These are phyloP conservation scores for Okapia johnstoni DNA, from an alignment of 2,113 vertebrate species.

Conservation along the genomic window DNA sequence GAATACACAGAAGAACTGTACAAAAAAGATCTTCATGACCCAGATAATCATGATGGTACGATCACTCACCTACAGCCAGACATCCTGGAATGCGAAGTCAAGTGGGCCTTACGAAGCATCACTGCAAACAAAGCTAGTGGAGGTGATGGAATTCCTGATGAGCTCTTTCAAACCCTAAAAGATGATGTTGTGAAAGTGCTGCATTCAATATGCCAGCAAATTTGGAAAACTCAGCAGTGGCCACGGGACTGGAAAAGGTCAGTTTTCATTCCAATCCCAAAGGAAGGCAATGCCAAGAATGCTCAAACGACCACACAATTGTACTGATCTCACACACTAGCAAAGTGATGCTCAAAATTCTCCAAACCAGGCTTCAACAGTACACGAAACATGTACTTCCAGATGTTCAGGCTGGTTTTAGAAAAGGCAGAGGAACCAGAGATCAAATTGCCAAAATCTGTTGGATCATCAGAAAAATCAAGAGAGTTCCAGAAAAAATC, in stretches of 20 bases:
- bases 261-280: background rate
- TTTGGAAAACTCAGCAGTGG: background rate
- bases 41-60: no score
- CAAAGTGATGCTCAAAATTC: background rate
- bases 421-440: background rate
- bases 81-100: no score
- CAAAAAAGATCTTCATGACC: no score
- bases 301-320: background rate
- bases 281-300: background rate
- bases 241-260: background rate
- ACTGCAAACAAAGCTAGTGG: background rate
- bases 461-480: background rate
- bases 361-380: background rate
- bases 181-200: background rate
- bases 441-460: background rate
- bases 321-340: background rate
- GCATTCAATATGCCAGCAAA: background rate
- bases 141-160: background rate
- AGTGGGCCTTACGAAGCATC: background rate
- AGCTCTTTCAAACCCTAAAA: background rate
- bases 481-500: background rate
- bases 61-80: no score
- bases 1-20: no score
- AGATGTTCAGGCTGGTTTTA: background rate
- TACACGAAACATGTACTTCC: fast-evolving